Evolutionary conservation across 35 echinoderm and acorn worm species (phyloP), one percentile per base, ranked within the genome.

Genomic region (Stichopus chloronotus): DNA sequence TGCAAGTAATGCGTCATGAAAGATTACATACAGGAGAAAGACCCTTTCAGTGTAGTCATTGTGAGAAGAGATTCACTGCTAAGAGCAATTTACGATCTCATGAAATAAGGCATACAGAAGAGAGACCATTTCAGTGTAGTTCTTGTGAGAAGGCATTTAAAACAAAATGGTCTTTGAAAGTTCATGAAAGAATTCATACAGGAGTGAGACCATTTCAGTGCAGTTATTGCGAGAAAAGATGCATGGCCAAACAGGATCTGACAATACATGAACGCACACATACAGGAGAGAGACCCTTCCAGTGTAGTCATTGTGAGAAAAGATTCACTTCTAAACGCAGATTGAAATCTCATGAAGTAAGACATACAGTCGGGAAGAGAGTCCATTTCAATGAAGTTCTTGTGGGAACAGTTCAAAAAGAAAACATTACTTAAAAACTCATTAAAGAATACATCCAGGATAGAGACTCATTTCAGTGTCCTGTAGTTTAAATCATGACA

Each of bases 271-370:
- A 43, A 43, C 30, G 30, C 30, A 43, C 30, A 43, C 30, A 43
- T 43, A 43, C 30, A 43, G 30, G 30, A 43, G 30, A 43, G 30
- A 43, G 30, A 43, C 30, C 30, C 30, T 43, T 43, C 30, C 30
- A 43, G 30, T 43, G 30, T 43, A 43, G 30, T 43, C 0, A 43
- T 43, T 43, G 30, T 43, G 30, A 43, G 30, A 43, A 43, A 43
- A 43, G 30, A 43, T 43, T 43, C 30, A 43, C 30, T 43, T 1
- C 21, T 9, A 57, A 57, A 57, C 25, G 59, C 30, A 8, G 59
- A 5, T 57, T 22, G 9, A 58, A 87, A 14, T 17, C 19, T 17
- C 84, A 87, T 87, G 84, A 87, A 87, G 59, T 87, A 57, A 87
- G 53, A 10, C 84, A 87, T 14, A 87, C 84, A 6, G 23, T 8